Percentiles rank a stretch among this genome's conserved stretches.
Conservation (phyloP, 2,797 vertebrate genomes). For the Trachops cirrhosus region DNA sequence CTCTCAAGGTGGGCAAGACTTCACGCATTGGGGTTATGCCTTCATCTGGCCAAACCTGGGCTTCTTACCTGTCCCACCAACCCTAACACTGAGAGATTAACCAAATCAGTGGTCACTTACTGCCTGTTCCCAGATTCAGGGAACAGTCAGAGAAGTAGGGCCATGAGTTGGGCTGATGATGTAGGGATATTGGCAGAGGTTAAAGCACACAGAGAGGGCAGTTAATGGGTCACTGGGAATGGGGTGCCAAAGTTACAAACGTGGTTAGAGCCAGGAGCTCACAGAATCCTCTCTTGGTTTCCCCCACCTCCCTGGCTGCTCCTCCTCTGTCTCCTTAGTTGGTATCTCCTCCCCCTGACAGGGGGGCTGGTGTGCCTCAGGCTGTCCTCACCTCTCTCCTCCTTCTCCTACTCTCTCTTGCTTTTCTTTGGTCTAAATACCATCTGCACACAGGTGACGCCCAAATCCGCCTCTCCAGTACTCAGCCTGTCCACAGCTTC, state of each 20-base stretch:
- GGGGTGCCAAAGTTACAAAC: accelerated
- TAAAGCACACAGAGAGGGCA: neutral
- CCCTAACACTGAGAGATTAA: neutral
- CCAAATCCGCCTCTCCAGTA: neutral
- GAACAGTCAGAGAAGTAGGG: neutral
- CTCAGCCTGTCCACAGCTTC: neutral
- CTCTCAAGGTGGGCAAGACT: no score
- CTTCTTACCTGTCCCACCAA: neutral
- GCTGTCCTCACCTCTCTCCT: no score
- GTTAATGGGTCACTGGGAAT: neutral
- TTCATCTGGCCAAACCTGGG: neutral
- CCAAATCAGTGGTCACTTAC: neutral
- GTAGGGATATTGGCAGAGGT: neutral
- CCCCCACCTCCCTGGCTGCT: no score
- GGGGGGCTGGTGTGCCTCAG: neutral
- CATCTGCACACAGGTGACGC: neutral
- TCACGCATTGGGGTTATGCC: no score
- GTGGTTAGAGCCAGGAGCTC: neutral
- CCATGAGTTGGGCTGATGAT: neutral
- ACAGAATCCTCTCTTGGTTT: neutral
- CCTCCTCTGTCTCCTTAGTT: neutral
- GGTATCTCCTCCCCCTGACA: neutral
- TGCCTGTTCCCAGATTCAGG: neutral
- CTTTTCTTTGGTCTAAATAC: neutral
- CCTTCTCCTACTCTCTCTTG: neutral